Evolutionary conservation across 1,140 invertebrate species (phyloP), one percentile per base, ranked within the genome.

Genomic region (Drosophila cardini): DNA sequence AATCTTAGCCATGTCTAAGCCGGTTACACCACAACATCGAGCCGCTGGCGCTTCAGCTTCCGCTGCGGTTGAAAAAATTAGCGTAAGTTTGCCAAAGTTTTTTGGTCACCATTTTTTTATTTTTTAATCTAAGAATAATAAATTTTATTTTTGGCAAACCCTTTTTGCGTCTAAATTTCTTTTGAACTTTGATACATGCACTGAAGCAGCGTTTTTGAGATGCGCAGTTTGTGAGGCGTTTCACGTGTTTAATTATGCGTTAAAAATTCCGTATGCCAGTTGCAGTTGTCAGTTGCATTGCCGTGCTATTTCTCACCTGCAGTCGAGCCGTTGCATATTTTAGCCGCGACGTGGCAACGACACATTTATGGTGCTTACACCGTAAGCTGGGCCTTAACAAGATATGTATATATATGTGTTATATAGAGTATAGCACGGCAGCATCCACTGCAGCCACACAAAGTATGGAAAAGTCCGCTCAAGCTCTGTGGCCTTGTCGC

Each of bases 21-120:
- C 83, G 72, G 62, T 63, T 43, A 87, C 83, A 75, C 83, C 83
- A 10, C 86, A 79, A 64, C 83, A 86, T 62, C 71, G 79, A 15
- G 61, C 46, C 30, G 46, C 38, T 65, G 53, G 61, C 13, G 57
- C 40, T 15, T 36, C 42, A 58, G 38, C 72, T 32, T 40, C 78
- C n/a, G 61, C 52, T 64, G 53, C 75, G 34, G 32, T 40, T n/a
- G 83, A 86, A 55, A 86, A 86, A 79, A 83, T 86, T 71, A 83
- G 83, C 69, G 83, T 86, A 79, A 86, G 83, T 86, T 64, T 57
- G 61, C 21, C 26, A 16, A 26, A 42, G 16, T 43, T 26, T 45
- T 16, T 40, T 53, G 30, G 3, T 15, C n/a, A 18, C 13, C 34
- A 2, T 9, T 60, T 46, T 30, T 9, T 26, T 15, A 6, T 63